Evolutionary conservation across 2,113 vertebrate genomes (phyloP).

Genomic region (Phocoena sinus): DNA sequence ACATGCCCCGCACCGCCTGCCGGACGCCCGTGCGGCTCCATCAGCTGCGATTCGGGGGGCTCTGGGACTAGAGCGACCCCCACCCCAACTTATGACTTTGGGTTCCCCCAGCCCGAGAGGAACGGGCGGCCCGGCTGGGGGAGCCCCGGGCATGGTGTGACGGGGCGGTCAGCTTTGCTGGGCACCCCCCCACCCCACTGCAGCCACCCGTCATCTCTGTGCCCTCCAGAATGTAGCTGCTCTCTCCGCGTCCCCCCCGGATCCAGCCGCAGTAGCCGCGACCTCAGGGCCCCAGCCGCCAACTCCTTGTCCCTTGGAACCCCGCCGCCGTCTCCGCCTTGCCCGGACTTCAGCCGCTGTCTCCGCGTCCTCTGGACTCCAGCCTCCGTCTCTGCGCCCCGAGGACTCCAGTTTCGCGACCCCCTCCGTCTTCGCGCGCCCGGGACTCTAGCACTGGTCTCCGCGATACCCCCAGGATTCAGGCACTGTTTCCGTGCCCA

Average conservation of each 20-base stretch:
- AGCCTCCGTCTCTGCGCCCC: not conserved
- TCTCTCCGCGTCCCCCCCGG: not conserved
- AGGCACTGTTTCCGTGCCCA: not conserved
- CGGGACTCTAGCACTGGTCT: not conserved
- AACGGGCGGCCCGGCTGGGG: constrained; percentile 55
- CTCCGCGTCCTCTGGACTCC: not conserved
- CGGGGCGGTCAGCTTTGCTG: constrained; percentile 51
- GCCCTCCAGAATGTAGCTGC: constrained; percentile 55
- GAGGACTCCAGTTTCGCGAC: not conserved
- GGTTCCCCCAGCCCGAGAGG: constrained; percentile 66
- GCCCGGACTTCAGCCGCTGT: not conserved
- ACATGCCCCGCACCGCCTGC: constrained; percentile 53
- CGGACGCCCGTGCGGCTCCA: constrained; percentile 11
- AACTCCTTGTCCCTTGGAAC: not conserved
- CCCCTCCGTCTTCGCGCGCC: not conserved
- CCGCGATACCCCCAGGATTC: not conserved
- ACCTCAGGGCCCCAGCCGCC: constrained; percentile 2
- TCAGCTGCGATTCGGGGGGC: not conserved
- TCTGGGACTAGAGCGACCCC: constrained; percentile 12
- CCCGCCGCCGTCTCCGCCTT: not conserved
- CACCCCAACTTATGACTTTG: constrained; percentile 34
- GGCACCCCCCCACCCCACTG: not conserved
- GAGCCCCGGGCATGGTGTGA: constrained; percentile 57
- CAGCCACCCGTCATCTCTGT: not conserved
- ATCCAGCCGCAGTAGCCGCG: constrained; percentile 32